These are phyloP conservation scores for Neolamprologus brichardi DNA, from an alignment of 2,113 vertebrate species.

Conservation along the genomic window DNA sequence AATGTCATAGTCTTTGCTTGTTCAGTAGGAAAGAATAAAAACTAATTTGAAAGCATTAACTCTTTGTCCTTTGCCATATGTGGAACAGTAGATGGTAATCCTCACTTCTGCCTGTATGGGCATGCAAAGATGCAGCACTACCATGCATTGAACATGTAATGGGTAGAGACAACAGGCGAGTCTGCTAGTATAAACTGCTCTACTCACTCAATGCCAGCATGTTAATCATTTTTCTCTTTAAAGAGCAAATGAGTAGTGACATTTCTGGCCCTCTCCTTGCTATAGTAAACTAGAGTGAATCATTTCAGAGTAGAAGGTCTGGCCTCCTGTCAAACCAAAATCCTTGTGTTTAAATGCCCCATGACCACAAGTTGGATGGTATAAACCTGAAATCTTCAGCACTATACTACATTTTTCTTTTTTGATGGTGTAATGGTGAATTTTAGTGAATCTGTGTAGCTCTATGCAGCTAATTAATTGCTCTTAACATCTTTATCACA, in stretches of 20 bases:
- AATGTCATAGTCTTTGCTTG: slow-evolving; percentile 40
- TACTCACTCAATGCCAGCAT: background rate
- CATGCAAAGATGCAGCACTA: background rate
- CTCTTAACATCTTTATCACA: background rate
- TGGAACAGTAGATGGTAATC: slow-evolving; percentile 2
- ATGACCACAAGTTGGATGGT: background rate
- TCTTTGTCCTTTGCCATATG: slow-evolving; percentile 25
- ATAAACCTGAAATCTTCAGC: background rate
- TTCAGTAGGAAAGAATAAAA: slow-evolving; percentile 53
- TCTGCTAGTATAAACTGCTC: background rate
- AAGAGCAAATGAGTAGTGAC: background rate
- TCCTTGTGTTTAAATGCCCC: slow-evolving; percentile 7
- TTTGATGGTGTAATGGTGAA: background rate
- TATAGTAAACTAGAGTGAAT: slow-evolving; percentile 20
- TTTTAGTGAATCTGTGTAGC: background rate
- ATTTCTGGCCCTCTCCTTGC: background rate
- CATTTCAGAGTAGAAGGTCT: background rate
- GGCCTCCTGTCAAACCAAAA: background rate
- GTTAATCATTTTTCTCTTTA: background rate
- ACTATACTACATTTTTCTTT: background rate
- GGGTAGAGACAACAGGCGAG: background rate
- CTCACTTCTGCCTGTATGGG: background rate
- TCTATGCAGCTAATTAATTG: background rate
- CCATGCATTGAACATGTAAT: background rate
- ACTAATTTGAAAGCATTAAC: slow-evolving; percentile 45